Conservation (phyloP, 2,113 vertebrate genomes). For the Kobus ellipsiprymnus region DNA sequence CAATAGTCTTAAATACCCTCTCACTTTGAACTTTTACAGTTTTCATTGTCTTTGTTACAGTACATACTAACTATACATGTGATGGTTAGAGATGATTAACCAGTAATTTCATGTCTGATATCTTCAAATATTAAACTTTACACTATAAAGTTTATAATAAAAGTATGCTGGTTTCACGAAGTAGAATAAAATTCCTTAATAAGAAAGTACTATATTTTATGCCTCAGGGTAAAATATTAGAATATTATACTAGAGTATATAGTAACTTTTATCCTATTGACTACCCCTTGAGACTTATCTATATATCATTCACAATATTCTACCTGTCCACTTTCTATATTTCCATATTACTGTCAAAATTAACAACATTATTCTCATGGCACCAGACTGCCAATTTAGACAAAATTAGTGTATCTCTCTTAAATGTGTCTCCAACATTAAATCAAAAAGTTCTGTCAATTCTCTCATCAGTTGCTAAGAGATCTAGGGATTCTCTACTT, state of each 20-base stretch:
- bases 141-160: neutral
- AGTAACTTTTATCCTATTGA: neutral
- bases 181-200: conserved; percentile 14
- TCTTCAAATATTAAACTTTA: neutral
- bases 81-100: neutral
- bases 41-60: neutral
- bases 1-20: neutral
- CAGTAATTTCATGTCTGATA: neutral
- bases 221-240: neutral
- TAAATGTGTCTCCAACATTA: neutral
- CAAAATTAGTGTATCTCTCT: neutral
- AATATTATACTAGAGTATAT: neutral
- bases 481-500: neutral
- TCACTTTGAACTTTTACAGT: neutral
- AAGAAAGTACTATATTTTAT: neutral
- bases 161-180: neutral
- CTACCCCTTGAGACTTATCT: neutral
- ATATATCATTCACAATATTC: neutral
- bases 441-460: conserved; percentile 11
- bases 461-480: neutral
- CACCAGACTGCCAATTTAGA: neutral
- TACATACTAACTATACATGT: neutral
- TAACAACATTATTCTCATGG: neutral
- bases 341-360: neutral
- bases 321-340: neutral